Evolutionary conservation across 2,888 invertebrate genomes (phyloP), one percentile per base, ranked within the genome.

Genomic region (Drosophila mercatorum): DNA sequence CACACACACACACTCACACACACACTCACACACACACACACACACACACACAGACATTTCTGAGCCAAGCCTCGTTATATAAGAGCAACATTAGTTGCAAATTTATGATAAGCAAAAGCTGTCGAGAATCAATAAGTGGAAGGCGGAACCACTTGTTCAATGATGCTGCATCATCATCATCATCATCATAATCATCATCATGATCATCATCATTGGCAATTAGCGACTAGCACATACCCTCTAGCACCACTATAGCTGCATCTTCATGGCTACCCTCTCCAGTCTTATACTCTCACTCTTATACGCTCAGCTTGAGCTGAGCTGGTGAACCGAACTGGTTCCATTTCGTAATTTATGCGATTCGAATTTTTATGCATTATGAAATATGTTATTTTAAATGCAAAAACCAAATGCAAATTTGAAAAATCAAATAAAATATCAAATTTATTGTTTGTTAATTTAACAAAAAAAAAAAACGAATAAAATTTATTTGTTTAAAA

Each of bases 21-120:
- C 28, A 28, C 28, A 28, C 22, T 2, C 31, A 57, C 12, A 63
- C 46, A 17, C 34, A 49, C 26, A 49, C 17, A 38, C 34, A 22
- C 7, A 31, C 44, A 34, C 8, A 64, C 34, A 44, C 5, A 57
- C 46, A 40, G 14, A 47, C 26, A 49, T 36, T 64, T 64, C 14
- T 8, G 14, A 49, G 41, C 41, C 46, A 40, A 46, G 44, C 46
- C 44, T 38, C n/a, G 34, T 83, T 83, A 78, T 81, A 78, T 81
- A 81, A 83, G 51, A 51, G 67, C 58, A 53, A 68, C 71, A 78
- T 75, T 78, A 80, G 70, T 78, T 71, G 78, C 83, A 66, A 75
- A 72, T 72, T 76, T 75, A 65, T 78, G 67, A 72, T 68, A 64
- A 81, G 62, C 46, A 38, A 44, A 63, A 47, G 36, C 40, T 26